phyloP scores from a whole-genome alignment of 2,113 vertebrate genomes.

The Oxyruncus cristatus region DNA sequence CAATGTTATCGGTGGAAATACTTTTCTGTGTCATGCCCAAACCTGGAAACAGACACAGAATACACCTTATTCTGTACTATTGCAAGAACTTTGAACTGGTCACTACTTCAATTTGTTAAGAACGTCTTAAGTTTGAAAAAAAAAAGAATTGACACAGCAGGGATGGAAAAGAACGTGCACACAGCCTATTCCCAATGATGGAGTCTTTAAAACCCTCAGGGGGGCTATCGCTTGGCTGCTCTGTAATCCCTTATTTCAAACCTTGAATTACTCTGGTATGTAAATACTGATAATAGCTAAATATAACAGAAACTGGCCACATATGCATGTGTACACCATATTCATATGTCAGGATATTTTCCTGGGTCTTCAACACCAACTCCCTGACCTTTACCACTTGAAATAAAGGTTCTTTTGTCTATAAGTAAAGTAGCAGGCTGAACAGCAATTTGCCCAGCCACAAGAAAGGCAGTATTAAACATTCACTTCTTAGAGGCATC shows the following conservation, averaged over 20 bases:
- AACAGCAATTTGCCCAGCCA: background rate
- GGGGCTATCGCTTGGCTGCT: background rate
- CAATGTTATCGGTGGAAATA: background rate
- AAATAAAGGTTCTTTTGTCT: conserved; percentile 30
- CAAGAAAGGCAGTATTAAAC: background rate
- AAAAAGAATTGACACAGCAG: background rate
- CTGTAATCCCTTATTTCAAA: background rate
- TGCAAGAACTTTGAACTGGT: background rate
- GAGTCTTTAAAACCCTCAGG: background rate
- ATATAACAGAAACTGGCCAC: background rate
- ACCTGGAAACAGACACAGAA: background rate
- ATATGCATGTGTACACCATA: background rate
- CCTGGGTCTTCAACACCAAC: background rate
- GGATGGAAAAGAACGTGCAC: background rate
- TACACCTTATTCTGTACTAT: background rate
- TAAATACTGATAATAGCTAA: conserved; percentile 18
- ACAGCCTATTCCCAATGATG: background rate
- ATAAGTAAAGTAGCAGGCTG: background rate
- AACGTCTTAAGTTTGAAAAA: background rate
- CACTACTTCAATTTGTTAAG: background rate
- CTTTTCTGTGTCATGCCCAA: background rate
- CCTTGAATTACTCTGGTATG: background rate
- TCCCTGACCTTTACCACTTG: background rate
- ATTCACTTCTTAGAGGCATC: conserved; percentile 5
- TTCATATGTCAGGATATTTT: background rate